phyloP scores from a whole-genome alignment of 2,888 invertebrate species.

The Sthenelais limicola region DNA sequence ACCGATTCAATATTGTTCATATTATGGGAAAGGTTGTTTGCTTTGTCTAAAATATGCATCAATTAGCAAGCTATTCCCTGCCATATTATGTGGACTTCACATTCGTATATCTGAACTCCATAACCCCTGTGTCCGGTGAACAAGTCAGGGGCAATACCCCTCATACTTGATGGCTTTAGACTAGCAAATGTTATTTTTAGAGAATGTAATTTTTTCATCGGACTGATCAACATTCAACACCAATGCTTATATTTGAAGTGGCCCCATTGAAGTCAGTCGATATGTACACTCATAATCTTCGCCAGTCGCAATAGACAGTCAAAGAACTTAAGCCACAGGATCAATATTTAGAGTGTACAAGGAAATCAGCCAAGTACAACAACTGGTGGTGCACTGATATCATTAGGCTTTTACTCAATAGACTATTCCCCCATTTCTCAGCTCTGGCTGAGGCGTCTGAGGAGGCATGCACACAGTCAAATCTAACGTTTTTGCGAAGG shows the following conservation, averaged over 20 bases:
- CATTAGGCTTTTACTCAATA: constrained; percentile 26
- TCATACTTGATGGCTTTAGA: constrained; percentile 8
- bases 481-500: too few species aligned
- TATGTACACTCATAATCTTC: constrained; percentile 3
- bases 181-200: constrained; percentile 19
- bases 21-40: too few species aligned
- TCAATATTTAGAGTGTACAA: constrained; percentile 22
- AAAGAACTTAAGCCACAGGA: neutral
- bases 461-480: too few species aligned
- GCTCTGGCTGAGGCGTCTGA: too few species aligned
- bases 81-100: too few species aligned
- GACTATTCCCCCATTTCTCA: constrained; percentile 10
- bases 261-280: neutral
- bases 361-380: constrained; percentile 31
- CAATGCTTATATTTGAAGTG: constrained; percentile 4
- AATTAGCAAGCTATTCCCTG: too few species aligned
- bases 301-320: neutral
- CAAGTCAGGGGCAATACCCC: too few species aligned
- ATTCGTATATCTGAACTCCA: too few species aligned
- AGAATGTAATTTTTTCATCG: constrained; percentile 18
- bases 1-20: too few species aligned
- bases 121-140: too few species aligned
- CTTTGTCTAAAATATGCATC: too few species aligned
- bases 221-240: constrained; percentile 22
- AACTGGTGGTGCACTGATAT: constrained; percentile 24